These are phyloP conservation scores for Synergus gifuensis DNA, from an alignment of 2,888 invertebrate genomes.

Conservation along the genomic window DNA sequence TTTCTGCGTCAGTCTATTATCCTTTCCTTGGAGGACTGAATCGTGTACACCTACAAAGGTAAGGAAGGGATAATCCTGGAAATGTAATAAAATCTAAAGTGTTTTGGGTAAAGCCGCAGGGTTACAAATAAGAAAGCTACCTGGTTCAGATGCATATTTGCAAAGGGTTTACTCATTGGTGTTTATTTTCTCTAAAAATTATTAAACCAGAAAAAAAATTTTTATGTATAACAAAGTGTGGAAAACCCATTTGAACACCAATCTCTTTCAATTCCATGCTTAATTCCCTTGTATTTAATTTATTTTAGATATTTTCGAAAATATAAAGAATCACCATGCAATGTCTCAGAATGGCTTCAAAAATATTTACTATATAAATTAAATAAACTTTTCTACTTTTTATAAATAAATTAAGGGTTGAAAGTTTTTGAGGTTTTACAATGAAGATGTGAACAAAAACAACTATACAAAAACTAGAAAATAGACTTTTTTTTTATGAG, in stretches of 20 bases:
- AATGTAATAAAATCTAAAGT: conserved; percentile 52
- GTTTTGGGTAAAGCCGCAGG: conserved; percentile 56
- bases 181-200: background rate
- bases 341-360: background rate
- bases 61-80: conserved; percentile 50
- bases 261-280: too few relatives aligned
- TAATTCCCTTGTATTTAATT: too few relatives aligned
- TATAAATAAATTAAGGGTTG: background rate
- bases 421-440: background rate
- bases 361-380: background rate
- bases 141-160: conserved; percentile 23
- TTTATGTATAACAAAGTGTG: too few relatives aligned
- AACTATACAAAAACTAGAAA: too few relatives aligned
- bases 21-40: conserved; percentile 3
- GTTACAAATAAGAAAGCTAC: conserved; percentile 27
- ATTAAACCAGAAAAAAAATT: background rate
- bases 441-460: too few relatives aligned
- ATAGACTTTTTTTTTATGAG: too few relatives aligned
- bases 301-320: background rate
- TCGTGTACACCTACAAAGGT: conserved; percentile 20
- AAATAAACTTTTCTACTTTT: background rate
- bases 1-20: conserved; percentile 20
- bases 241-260: too few relatives aligned
- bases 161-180: background rate
- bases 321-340: background rate